Evolutionary conservation across 2,888 invertebrate genomes (phyloP).

Genomic region (Drosophila demipolita): DNA sequence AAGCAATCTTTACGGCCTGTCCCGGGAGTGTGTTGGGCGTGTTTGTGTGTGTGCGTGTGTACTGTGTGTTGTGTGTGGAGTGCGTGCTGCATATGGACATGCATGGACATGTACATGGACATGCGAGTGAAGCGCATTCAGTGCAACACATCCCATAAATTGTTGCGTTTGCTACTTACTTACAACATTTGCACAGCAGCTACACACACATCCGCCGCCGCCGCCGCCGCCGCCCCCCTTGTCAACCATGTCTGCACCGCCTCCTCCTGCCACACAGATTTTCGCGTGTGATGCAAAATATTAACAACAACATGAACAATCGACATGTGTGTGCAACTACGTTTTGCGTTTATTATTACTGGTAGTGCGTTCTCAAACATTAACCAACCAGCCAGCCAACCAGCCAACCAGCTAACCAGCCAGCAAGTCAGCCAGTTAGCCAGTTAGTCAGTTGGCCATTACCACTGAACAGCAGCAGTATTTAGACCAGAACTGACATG

Average conservation of each 20-base stretch:
- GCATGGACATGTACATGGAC: conserved; percentile 57
- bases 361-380: conserved; percentile 22
- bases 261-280: conserved; percentile 51
- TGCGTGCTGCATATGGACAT: conserved; percentile 68
- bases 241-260: neutral
- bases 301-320: conserved; percentile 76
- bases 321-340: conserved; percentile 76
- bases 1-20: conserved; percentile 22
- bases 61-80: conserved; percentile 53
- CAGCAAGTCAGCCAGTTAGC: rapidly evolving
- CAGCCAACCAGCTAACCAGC: no score
- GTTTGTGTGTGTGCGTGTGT: conserved; percentile 21
- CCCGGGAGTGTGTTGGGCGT: conserved; percentile 15
- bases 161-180: conserved; percentile 61
- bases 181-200: conserved; percentile 35
- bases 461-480: conserved; percentile 15
- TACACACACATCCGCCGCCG: conserved; percentile 13
- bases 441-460: conserved; percentile 7
- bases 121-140: conserved; percentile 70
- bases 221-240: conserved; percentile 7
- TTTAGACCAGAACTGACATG: conserved; percentile 39
- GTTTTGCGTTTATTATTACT: conserved; percentile 55
- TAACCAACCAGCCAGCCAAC: neutral
- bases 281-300: conserved; percentile 75
- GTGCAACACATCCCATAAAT: conserved; percentile 72